These are phyloP conservation scores for Capromys pilorides DNA, from an alignment of 2,797 vertebrate species.

Conservation along the genomic window DNA sequence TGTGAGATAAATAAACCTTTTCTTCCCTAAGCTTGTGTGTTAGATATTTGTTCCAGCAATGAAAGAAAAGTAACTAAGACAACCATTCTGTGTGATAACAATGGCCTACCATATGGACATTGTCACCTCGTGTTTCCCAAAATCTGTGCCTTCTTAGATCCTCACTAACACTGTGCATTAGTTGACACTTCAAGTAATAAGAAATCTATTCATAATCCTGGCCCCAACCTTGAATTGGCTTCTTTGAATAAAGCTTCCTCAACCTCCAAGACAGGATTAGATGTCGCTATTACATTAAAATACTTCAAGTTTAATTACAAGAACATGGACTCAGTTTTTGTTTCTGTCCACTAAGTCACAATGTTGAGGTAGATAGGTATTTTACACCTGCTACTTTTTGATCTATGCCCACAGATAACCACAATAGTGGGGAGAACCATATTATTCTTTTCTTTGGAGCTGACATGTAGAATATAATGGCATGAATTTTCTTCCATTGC, in stretches of 20 bases:
- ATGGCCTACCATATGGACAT: not conserved
- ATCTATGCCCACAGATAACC: not conserved
- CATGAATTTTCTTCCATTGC: not conserved
- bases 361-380: not conserved
- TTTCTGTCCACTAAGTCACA: not conserved
- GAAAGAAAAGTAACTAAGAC: too few species aligned
- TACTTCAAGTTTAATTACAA: not conserved
- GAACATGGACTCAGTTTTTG: not conserved
- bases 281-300: not conserved
- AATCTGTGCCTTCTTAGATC: not conserved
- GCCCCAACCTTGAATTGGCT: not conserved
- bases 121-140: rapidly evolving
- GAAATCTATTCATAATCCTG: not conserved
- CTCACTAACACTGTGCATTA: not conserved
- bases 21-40: too few species aligned
- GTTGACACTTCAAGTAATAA: not conserved
- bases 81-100: not conserved
- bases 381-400: not conserved
- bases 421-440: not conserved
- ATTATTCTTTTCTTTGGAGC: not conserved
- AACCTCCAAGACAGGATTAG: not conserved
- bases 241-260: not conserved
- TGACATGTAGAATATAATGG: not conserved
- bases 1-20: too few species aligned
- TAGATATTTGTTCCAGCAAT: too few species aligned